Percentiles rank a stretch among this genome's conserved stretches.
phyloP scores from a whole-genome alignment of 1,140 invertebrate genomes.

The Drosophila albomicans region DNA sequence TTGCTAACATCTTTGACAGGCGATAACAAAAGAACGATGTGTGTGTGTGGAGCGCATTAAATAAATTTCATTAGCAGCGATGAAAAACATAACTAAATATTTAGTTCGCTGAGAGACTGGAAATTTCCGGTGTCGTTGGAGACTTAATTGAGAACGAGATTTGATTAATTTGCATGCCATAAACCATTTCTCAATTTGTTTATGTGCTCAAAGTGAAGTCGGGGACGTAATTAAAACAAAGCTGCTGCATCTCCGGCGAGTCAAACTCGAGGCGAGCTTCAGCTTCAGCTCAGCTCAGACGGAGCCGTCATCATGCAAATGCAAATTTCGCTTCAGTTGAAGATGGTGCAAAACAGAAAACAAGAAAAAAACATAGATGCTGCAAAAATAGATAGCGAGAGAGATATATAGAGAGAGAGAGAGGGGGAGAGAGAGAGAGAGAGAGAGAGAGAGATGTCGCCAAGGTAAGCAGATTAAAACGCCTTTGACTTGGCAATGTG shows the following conservation, averaged over 20 bases:
- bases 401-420: not conserved
- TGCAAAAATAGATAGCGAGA: not conserved
- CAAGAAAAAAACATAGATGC: not conserved
- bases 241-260: slow-evolving; percentile 47
- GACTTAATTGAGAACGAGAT: slow-evolving; percentile 78
- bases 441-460: slow-evolving; percentile 44
- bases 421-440: not conserved
- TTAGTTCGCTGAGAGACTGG: slow-evolving; percentile 12
- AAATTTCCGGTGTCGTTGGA: slow-evolving; percentile 24
- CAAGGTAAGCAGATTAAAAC: slow-evolving; percentile 80
- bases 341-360: not conserved
- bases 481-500: slow-evolving; percentile 77
- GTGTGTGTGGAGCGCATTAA: slow-evolving; percentile 51
- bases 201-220: slow-evolving; percentile 71
- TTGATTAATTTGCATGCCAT: slow-evolving; percentile 82
- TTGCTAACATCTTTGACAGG: slow-evolving; percentile 58
- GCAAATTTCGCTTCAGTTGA: slow-evolving; percentile 7
- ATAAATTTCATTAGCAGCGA: slow-evolving; percentile 33
- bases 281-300: not conserved
- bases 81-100: not conserved
- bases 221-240: slow-evolving; percentile 75
- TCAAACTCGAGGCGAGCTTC: slow-evolving; percentile 28
- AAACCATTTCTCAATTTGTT: slow-evolving; percentile 76
- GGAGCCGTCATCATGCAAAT: slow-evolving; percentile 33
- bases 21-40: slow-evolving; percentile 32